Base-by-base conservation (phyloP, 2,888 invertebrate species). In the Drosophila lacicola region DNA sequence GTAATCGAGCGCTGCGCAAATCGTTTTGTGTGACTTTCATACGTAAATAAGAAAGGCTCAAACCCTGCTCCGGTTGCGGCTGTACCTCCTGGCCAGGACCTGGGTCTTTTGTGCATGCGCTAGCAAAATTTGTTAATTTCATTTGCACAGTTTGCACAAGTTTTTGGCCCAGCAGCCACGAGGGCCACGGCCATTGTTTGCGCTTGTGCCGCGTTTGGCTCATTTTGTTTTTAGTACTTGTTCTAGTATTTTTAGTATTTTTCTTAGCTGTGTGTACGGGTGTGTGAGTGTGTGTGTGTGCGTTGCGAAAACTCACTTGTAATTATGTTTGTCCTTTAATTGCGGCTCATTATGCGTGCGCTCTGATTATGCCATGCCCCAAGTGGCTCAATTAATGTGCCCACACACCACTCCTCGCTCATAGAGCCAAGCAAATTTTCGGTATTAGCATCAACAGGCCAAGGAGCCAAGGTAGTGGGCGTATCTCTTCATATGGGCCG, bases 241-340 rank as follows among this genome's bases (percentile, higher is more conserved):
- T 44, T 58, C 34, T 19, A 44, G 60, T 21, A 36, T 36, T 47
- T 62, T 44, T 50, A 39, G 63, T 36, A 8, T 65, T 53, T 49
- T 39, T 5, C 29, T 29, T 29, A 8, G 29, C 29, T 29, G 8
- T 53, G 39, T 29, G 29, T 17, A 33, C 54, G 29, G 6, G 25
- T 25, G 25, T 25, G 25, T 25, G 33, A 45, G 56, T 62, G 25
- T 8, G 8, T 49, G 25, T 14, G 39, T 19, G 36, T 56, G 33
- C 45, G 53, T 62, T 61, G 64, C 71, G 51, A 62, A 69, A 64
- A 67, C 74, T 74, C 73, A 62, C 55, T 86, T 68, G 70, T 86
- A 88, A 88, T 84, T 84, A 83, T 88, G 79, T 84, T 88, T 84
- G 84, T 86, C 87, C 74, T 76, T 86, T 88, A 88, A 88, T 86